A percentile compares a stretch with the other conserved stretches of the same genome.
Conservation (phyloP, 2,888 invertebrate species). For the Pandemis cinnamomeana region DNA sequence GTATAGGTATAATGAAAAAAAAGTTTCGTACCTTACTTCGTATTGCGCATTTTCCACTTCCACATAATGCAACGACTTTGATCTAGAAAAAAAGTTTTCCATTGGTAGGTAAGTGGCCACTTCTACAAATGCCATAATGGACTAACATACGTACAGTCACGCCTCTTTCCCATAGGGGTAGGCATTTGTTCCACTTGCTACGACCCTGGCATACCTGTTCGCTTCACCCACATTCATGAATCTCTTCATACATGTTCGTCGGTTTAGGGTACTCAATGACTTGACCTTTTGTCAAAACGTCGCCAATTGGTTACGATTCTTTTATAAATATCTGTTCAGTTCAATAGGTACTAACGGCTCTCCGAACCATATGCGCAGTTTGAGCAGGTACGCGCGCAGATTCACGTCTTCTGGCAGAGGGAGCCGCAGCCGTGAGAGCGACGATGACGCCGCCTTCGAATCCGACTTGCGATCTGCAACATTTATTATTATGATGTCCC, state of each 20-base stretch:
- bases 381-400: conserved; percentile 64
- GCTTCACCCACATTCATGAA: too few species aligned
- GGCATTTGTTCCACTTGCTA: too few species aligned
- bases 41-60: conserved; percentile 74
- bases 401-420: conserved; percentile 64
- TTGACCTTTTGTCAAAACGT: too few species aligned
- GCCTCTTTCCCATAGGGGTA: too few species aligned
- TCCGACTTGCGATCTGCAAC: conserved; percentile 45
- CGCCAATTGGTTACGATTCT: too few species aligned
- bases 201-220: too few species aligned
- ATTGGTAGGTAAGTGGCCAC: too few species aligned
- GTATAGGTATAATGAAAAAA: too few species aligned
- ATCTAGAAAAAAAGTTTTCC: conserved; percentile 53
- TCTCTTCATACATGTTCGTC: too few species aligned
- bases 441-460: conserved; percentile 42
- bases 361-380: conserved; percentile 70
- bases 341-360: conserved; percentile 66
- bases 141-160: background rate
- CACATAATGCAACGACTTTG: conserved; percentile 70
- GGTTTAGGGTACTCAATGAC: too few species aligned
- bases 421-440: conserved; percentile 50
- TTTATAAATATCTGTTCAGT: too few species aligned
- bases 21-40: conserved; percentile 65
- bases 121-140: background rate
- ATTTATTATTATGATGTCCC: conserved; percentile 6